phyloP scores from a whole-genome alignment of 1,140 invertebrate genomes.

The Apis cerana region DNA sequence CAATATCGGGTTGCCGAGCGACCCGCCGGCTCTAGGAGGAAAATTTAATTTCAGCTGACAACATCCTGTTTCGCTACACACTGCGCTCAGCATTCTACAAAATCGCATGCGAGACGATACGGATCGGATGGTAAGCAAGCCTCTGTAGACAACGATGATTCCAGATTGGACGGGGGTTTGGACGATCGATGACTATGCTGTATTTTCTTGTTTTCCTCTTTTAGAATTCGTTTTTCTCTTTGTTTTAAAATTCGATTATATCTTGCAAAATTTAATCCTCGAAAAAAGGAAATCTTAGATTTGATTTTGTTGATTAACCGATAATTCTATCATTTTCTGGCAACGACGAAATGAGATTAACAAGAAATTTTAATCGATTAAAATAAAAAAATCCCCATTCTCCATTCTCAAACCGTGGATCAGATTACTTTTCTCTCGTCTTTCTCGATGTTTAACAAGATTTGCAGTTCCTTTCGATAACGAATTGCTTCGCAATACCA shows the following conservation, averaged over 20 bases:
- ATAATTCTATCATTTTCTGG: too few relatives aligned
- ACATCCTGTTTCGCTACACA: constrained; percentile 68
- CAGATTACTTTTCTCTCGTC: too few relatives aligned
- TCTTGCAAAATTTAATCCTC: too few relatives aligned
- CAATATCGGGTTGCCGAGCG: constrained; percentile 65
- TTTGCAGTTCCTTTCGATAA: neutral
- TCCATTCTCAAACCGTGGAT: too few relatives aligned
- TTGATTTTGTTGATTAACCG: too few relatives aligned
- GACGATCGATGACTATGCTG: constrained; percentile 7
- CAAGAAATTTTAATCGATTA: neutral
- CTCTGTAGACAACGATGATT: constrained; percentile 50
- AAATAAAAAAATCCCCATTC: neutral
- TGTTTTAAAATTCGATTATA: neutral
- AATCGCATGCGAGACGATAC: constrained; percentile 63
- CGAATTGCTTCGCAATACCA: neutral
- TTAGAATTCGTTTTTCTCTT: neutral
- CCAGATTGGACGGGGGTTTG: neutral
- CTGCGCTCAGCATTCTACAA: constrained; percentile 66
- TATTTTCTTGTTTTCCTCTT: neutral
- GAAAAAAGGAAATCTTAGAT: too few relatives aligned
- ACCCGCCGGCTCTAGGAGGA: constrained; percentile 64
- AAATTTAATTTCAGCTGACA: constrained; percentile 70
- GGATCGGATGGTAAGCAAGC: constrained; percentile 44
- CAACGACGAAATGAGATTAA: too few relatives aligned
- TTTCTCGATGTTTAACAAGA: neutral